A percentile compares a stretch with the other conserved stretches of the same genome.
phyloP scores from a whole-genome alignment of 2,888 invertebrate genomes.

The Meganola albula region DNA sequence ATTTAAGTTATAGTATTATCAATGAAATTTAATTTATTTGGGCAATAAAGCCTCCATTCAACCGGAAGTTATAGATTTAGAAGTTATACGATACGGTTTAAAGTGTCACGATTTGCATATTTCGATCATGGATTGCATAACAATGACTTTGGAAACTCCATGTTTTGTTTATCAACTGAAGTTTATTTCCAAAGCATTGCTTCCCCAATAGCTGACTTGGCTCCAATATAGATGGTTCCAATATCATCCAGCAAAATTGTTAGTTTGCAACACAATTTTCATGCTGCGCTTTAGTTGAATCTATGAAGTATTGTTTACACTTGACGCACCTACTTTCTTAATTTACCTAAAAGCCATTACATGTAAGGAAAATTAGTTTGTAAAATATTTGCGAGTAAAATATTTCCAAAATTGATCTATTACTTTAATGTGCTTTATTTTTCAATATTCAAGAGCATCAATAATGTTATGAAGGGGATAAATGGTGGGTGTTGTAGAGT shows the following conservation, averaged over 20 bases:
- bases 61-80: too few species aligned
- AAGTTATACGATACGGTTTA: slow-evolving; percentile 1
- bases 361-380: background rate
- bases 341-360: background rate
- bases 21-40: too few species aligned
- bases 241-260: slow-evolving; percentile 3
- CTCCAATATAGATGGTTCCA: slow-evolving; percentile 4
- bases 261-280: slow-evolving; percentile 6
- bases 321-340: background rate
- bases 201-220: slow-evolving; percentile 1
- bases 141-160: slow-evolving; percentile 14
- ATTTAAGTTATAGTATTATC: slow-evolving; percentile 10
- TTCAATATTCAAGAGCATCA: too few species aligned
- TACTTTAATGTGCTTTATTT: slow-evolving; percentile 4
- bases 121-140: slow-evolving; percentile 15
- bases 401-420: background rate
- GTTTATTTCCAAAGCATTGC: slow-evolving; percentile 17
- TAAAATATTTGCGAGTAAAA: background rate
- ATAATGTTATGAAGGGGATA: too few species aligned
- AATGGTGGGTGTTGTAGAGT: too few species aligned
- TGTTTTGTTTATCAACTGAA: slow-evolving; percentile 16
- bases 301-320: background rate
- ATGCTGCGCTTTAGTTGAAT: background rate
- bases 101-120: slow-evolving; percentile 10
- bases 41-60: too few species aligned